Conservation (phyloP, 2,113 vertebrate genomes). For the Malurus cyaneus region DNA sequence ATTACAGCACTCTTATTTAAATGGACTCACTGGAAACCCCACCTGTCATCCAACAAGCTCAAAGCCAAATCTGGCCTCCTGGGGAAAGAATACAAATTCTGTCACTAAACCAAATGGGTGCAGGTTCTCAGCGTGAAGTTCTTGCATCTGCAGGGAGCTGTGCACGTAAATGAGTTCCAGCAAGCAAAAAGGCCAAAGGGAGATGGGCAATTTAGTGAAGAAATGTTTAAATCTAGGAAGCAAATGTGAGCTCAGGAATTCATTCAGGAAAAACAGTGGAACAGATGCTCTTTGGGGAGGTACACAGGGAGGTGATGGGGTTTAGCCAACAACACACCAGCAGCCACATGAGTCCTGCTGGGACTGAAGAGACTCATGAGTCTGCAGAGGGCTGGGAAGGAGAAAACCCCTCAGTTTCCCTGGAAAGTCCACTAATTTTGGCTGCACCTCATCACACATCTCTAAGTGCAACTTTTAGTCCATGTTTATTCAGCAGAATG, state of each 20-base stretch:
- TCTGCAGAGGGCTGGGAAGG: neutral
- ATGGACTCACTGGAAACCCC: neutral
- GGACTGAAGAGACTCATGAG: neutral
- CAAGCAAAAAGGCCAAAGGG: neutral
- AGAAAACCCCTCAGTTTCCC: neutral
- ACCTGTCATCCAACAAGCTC: neutral
- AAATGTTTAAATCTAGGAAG: neutral
- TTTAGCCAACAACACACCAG: neutral
- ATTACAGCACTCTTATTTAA: slow-evolving; percentile 33
- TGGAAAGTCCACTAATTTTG: neutral
- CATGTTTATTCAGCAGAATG: neutral
- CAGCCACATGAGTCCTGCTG: neutral
- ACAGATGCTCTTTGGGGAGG: neutral
- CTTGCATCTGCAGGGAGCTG: neutral
- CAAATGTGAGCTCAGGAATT: neutral
- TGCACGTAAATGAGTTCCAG: neutral
- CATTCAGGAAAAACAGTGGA: neutral
- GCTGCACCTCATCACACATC: neutral
- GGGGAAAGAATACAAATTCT: neutral
- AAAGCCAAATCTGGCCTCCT: neutral
- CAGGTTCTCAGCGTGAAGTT: neutral
- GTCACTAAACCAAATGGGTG: neutral
- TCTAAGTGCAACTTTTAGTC: neutral
- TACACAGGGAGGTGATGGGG: neutral
- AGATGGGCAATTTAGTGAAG: neutral